Evolutionary conservation across 1,140 invertebrate genomes (phyloP), one percentile per base, ranked within the genome.

Genomic region (Goniozus legneri): DNA sequence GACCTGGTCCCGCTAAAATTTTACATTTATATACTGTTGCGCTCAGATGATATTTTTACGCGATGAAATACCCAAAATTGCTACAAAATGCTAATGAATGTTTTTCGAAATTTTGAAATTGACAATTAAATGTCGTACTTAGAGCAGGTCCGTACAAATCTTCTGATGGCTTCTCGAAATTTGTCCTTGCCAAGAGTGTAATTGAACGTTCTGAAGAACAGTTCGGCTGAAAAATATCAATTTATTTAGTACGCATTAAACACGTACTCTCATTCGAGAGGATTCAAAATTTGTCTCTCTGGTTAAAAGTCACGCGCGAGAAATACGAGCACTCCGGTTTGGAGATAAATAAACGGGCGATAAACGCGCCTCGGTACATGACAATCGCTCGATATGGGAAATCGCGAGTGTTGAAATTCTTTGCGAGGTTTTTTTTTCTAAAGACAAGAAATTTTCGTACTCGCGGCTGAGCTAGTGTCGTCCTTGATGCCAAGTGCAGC

Each of bases 131-230:
- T n/a, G n/a, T n/a, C n/a, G n/a, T n/a, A n/a, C n/a, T 27, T 27
- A 10, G 24, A 27, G 4, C 10, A 10, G 4, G 24, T 10, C 4
- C 24, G 69, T 52, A 91, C 77, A 59, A 91, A 89, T 49, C 78
- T 82, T 49, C 82, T 80, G 27, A 95, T 62, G 10, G 87, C 90
- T 50, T 80, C 80, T 54, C 80, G 84, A 68, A 97, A 95, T 1
- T 86, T 85, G 3, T 82, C 72, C 36, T 84, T 81, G 3, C 91
- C 89, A 6, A 97, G 75, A 3, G 91, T 92, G 56, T 88, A 86
- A 58, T 91, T 88, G 64, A 97, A 84, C 93, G 97, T 97, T 31
- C 93, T 78, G 59, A 97, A 89, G 8, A 97, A 78, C n/a, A 93
- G 78, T 49, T 91, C 91, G n/a, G 88, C 86, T 83, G 76, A 38